A percentile compares a stretch with the other conserved stretches of the same genome.
Conservation (phyloP, 2,113 vertebrate genomes). For the Alligator mississippiensis region DNA sequence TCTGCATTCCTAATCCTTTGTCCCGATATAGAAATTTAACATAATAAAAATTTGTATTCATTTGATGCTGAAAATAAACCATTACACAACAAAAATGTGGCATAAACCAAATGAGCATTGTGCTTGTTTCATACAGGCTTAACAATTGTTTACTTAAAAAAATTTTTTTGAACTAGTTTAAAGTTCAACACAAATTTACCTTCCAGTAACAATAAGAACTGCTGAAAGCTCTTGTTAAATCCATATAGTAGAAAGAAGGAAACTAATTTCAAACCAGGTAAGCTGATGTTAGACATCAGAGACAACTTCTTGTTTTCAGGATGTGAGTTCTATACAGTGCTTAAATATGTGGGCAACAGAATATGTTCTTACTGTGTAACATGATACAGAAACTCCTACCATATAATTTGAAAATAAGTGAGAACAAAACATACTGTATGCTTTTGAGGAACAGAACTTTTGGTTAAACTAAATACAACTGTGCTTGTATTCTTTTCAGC, state of each 20-base stretch:
- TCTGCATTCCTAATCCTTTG: neutral
- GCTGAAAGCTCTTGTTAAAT: too few species aligned
- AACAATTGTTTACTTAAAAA: neutral
- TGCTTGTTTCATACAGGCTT: neutral
- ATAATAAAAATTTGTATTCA: neutral
- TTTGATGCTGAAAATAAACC: neutral
- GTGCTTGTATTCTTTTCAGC: neutral
- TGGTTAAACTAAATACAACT: neutral
- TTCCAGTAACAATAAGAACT: neutral
- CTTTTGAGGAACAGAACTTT: neutral
- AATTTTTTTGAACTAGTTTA: neutral
- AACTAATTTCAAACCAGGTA: neutral
- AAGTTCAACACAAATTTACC: neutral
- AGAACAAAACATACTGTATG: neutral
- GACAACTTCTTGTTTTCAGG: neutral
- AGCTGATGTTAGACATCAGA: neutral
- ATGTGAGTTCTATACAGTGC: neutral
- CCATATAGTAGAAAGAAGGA: neutral
- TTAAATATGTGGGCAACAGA: neutral
- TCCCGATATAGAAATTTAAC: neutral
- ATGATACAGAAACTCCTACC: neutral
- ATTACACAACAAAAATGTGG: neutral
- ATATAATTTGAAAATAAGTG: neutral
- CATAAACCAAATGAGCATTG: neutral
- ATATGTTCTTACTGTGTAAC: neutral